These are phyloP conservation scores for Piscicola geometra DNA, from an alignment of 2,888 invertebrate species.

Conservation along the genomic window DNA sequence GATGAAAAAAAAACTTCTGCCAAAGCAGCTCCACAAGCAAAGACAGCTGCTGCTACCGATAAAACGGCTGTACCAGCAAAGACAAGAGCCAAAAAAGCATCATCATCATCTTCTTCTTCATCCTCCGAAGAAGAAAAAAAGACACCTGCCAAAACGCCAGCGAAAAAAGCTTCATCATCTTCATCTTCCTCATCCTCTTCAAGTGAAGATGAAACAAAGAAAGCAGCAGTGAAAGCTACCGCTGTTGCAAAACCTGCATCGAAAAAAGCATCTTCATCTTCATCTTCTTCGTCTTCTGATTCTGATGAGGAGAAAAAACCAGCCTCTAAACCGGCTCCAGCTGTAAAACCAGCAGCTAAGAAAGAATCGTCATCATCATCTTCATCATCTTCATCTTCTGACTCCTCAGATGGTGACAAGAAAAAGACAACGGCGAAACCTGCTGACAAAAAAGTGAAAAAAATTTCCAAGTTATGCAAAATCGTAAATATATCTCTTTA, in stretches of 20 bases:
- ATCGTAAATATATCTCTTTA: too few species aligned
- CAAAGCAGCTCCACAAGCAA: too few species aligned
- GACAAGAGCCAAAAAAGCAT: slow-evolving; percentile 2
- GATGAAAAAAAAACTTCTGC: slow-evolving; percentile 13
- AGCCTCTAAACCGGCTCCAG: background rate
- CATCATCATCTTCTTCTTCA: slow-evolving; percentile 12
- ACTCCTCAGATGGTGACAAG: slow-evolving; percentile 1
- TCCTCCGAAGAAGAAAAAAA: slow-evolving; percentile 15
- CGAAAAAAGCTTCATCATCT: slow-evolving; percentile 8
- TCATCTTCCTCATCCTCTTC: slow-evolving; percentile 17
- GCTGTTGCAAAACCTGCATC: background rate
- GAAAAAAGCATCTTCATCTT: slow-evolving; percentile 20
- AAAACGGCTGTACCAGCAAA: background rate
- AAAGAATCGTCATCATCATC: background rate
- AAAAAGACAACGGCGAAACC: background rate
- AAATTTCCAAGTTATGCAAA: too few species aligned
- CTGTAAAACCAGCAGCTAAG: slow-evolving; percentile 8
- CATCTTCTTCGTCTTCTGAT: slow-evolving; percentile 26
- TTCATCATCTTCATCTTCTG: background rate
- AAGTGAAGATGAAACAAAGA: slow-evolving; percentile 11
- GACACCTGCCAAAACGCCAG: slow-evolving; percentile 5
- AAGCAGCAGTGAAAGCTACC: background rate
- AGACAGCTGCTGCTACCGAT: too few species aligned
- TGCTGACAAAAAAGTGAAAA: too few species aligned
- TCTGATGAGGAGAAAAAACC: slow-evolving; percentile 17